phyloP scores from a whole-genome alignment of 2,888 invertebrate genomes.

The Cheilosia vernalis region DNA sequence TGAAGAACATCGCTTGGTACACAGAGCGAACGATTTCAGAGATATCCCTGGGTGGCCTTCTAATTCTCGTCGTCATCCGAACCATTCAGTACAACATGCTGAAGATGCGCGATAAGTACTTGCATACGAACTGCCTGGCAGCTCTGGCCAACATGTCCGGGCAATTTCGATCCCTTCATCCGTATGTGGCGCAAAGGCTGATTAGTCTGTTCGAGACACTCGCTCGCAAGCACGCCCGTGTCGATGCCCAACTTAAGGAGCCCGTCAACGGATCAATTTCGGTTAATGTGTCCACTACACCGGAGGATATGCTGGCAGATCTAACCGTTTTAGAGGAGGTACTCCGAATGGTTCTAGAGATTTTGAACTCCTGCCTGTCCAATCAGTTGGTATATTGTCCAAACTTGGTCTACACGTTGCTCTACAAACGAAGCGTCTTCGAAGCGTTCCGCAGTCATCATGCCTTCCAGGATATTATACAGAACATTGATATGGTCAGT shows the following conservation, averaged over 20 bases:
- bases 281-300: constrained; percentile 81
- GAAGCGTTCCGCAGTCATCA: constrained; percentile 93
- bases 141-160: constrained; percentile 99
- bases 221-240: constrained; percentile 91
- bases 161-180: constrained; percentile 95
- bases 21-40: constrained; percentile 95
- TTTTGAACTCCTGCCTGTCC: constrained; percentile 96
- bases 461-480: constrained; percentile 95
- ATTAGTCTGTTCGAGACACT: constrained; percentile 96
- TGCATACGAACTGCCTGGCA: constrained; percentile 99
- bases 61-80: constrained; percentile 96
- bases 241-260: constrained; percentile 86
- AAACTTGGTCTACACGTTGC: constrained; percentile 96
- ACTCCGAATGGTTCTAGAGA: constrained; percentile 97
- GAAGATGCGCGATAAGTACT: constrained; percentile 97
- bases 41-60: constrained; percentile 96
- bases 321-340: constrained; percentile 97
- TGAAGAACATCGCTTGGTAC: constrained; percentile 96
- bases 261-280: constrained; percentile 81
- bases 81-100: constrained; percentile 99
- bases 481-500: constrained; percentile 97
- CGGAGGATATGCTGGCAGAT: constrained; percentile 89
- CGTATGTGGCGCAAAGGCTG: constrained; percentile 97
- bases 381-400: constrained; percentile 94
- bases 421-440: constrained; percentile 96